Conservation (phyloP, 2,888 invertebrate species). For the Eilema sororculum region DNA sequence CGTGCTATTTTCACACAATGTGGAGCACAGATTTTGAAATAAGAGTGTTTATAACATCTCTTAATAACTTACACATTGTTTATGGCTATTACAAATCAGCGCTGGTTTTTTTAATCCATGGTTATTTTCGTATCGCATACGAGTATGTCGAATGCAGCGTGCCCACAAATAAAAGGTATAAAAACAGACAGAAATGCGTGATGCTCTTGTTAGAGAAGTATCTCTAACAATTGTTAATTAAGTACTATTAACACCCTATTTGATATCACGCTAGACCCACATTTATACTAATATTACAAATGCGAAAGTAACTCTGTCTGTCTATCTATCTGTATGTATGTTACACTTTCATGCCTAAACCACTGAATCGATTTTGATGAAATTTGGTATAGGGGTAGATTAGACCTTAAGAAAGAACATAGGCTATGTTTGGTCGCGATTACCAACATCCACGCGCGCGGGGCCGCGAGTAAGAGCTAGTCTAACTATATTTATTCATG, state of each 20-base stretch:
- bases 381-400: no score
- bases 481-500: background rate
- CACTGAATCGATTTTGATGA: no score
- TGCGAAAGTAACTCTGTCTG: no score
- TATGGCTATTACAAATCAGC: conserved; percentile 46
- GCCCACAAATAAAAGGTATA: conserved; percentile 29
- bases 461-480: no score
- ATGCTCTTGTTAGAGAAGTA: conserved; percentile 20
- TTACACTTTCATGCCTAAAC: no score
- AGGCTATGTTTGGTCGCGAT: no score
- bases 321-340: no score
- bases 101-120: conserved; percentile 32
- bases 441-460: no score
- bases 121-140: conserved; percentile 43
- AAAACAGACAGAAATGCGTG: conserved; percentile 32
- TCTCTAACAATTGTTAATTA: no score
- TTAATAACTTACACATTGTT: conserved; percentile 47
- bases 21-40: conserved; percentile 70
- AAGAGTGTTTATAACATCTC: conserved; percentile 44
- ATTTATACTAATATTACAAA: no score
- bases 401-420: no score
- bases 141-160: conserved; percentile 25
- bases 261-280: background rate
- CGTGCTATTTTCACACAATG: conserved; percentile 75
- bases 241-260: background rate